Evolutionary conservation across 2,797 vertebrate genomes (phyloP).

Genomic region (Ciconia nigra): DNA sequence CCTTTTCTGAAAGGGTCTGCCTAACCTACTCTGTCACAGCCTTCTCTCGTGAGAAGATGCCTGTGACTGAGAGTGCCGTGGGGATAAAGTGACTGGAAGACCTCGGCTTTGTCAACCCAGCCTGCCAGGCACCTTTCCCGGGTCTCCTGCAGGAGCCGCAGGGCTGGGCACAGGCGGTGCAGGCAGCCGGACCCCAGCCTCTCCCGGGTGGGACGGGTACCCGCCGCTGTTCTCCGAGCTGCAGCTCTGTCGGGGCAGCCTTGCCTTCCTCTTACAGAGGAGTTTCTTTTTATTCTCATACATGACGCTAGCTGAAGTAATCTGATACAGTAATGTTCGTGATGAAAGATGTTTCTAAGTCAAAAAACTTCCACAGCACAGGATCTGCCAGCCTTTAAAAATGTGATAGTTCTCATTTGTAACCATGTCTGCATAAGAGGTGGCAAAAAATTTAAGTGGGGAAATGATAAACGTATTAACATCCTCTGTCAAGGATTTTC

Average conservation of each 20-base stretch:
- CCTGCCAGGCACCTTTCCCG: neutral
- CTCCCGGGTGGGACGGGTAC: accelerated
- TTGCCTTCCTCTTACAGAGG: neutral
- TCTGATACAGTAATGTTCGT: neutral
- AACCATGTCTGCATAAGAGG: neutral
- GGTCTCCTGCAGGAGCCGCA: neutral
- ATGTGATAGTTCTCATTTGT: neutral
- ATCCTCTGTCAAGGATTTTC: neutral
- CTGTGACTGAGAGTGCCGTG: accelerated
- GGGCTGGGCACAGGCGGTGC: no score
- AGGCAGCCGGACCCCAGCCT: neutral
- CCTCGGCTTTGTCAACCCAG: accelerated
- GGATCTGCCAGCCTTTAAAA: neutral
- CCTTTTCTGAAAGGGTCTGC: neutral
- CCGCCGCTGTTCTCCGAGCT: accelerated
- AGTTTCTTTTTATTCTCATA: neutral
- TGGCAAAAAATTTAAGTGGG: neutral
- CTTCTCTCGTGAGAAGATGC: accelerated
- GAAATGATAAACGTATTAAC: neutral
- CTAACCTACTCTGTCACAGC: neutral
- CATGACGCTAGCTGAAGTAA: neutral
- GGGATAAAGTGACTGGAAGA: accelerated
- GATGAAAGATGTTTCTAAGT: neutral
- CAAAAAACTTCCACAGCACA: neutral
- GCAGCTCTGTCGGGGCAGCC: accelerated